phyloP scores from a whole-genome alignment of 2,797 vertebrate genomes.

The Gymnoscopelus microlampas region DNA sequence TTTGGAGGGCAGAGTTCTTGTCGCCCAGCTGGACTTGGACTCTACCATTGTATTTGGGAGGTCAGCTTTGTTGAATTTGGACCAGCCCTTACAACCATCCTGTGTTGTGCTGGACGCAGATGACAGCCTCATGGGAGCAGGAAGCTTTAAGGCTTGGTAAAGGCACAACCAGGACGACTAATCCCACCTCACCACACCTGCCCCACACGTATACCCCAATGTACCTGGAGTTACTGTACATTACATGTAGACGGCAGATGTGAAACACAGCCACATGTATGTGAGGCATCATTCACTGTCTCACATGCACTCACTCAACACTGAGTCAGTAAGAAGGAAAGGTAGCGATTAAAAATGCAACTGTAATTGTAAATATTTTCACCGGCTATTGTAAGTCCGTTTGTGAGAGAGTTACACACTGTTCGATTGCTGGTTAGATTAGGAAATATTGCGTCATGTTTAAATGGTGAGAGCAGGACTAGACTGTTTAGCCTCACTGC shows the following conservation, averaged over 20 bases:
- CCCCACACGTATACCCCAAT: too few relatives aligned
- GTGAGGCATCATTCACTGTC: constrained; percentile 24
- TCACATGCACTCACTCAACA: constrained; percentile 40
- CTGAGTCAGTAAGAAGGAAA: constrained; percentile 29
- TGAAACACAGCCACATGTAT: constrained; percentile 7
- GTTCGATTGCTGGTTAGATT: constrained; percentile 58
- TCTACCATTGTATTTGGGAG: constrained; percentile 71
- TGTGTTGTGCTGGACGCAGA: constrained; percentile 35
- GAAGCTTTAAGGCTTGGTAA: constrained; percentile 19
- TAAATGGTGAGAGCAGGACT: constrained; percentile 67
- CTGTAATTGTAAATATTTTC: constrained; percentile 73
- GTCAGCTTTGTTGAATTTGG: constrained; percentile 76
- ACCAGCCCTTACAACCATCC: constrained; percentile 46
- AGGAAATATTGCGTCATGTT: constrained; percentile 45
- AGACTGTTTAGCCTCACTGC: constrained; percentile 64
- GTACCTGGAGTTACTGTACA: too few relatives aligned
- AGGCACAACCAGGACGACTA: constrained; percentile 17
- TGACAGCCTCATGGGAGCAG: constrained; percentile 36
- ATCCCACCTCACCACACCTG: constrained; percentile 34
- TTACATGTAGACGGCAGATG: too few relatives aligned
- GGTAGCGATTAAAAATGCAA: constrained; percentile 30
- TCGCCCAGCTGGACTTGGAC: constrained; percentile 53
- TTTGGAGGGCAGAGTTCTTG: constrained; percentile 52
- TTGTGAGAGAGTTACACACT: constrained; percentile 53
- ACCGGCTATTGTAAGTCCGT: constrained; percentile 67